Evolutionary conservation across 2,888 invertebrate genomes (phyloP).

Genomic region (Acleris literana): DNA sequence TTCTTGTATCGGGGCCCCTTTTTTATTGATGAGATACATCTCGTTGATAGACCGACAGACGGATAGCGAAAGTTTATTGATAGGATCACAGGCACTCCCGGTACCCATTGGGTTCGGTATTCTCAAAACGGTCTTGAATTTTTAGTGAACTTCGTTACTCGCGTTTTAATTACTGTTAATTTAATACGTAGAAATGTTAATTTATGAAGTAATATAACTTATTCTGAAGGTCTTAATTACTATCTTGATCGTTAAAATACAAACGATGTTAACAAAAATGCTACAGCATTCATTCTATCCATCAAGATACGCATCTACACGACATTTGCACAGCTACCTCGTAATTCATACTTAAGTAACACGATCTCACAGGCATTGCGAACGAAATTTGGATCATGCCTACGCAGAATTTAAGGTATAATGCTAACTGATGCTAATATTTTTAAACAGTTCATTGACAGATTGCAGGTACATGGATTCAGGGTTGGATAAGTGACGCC

Average conservation of each 20-base stretch:
- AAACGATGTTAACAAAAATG: conserved; percentile 19
- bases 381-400: conserved; percentile 58
- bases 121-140: no score
- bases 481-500: conserved; percentile 32
- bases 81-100: no score
- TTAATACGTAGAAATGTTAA: not conserved
- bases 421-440: conserved; percentile 60
- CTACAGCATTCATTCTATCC: conserved; percentile 10
- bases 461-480: conserved; percentile 41
- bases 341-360: conserved; percentile 23
- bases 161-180: no score
- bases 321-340: conserved; percentile 22
- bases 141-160: no score
- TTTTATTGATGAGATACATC: no score
- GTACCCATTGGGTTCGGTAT: no score
- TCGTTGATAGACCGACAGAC: no score
- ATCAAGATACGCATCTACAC: conserved; percentile 26
- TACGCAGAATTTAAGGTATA: conserved; percentile 46
- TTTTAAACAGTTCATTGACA: conserved; percentile 54
- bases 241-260: conserved; percentile 16
- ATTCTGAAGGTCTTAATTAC: conserved; percentile 6
- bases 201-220: conserved; percentile 7
- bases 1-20: no score
- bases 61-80: no score
- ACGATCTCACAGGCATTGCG: conserved; percentile 26